A percentile compares a stretch with the other conserved stretches of the same genome.
Evolutionary conservation across 2,797 vertebrate genomes (phyloP).

Genomic region (Propithecus deckenii): DNA sequence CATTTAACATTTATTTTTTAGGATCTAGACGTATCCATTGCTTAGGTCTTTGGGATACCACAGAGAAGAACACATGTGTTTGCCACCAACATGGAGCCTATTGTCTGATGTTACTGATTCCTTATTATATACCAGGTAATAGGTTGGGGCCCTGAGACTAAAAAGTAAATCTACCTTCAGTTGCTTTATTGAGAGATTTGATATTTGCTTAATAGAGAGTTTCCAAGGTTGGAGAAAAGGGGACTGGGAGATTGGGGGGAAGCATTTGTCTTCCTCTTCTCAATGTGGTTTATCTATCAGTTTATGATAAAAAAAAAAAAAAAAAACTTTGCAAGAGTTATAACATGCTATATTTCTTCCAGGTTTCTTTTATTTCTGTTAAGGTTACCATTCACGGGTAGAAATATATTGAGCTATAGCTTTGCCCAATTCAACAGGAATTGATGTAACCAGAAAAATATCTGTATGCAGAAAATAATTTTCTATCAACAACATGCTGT

Average conservation of each 20-base stretch:
- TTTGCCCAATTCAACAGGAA: not conserved
- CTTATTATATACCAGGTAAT: not conserved
- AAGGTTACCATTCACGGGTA: not conserved
- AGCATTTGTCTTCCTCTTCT: not conserved
- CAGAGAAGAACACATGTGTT: not conserved
- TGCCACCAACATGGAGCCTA: too few relatives aligned
- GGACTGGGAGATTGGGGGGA: not conserved
- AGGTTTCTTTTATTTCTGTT: not conserved
- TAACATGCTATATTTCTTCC: not conserved
- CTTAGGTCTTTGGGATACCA: not conserved
- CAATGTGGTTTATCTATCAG: not conserved
- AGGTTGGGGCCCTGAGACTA: not conserved
- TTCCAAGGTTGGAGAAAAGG: not conserved
- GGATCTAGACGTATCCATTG: not conserved
- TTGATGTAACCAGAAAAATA: not conserved
- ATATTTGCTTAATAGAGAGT: not conserved
- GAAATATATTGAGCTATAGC: not conserved
- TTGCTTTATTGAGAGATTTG: not conserved
- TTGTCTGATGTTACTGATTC: not conserved
- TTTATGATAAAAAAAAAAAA: not conserved
- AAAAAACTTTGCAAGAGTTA: not conserved
- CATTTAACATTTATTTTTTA: not conserved
- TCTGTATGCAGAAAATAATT: not conserved
- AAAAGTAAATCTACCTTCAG: not conserved
- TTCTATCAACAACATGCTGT: not conserved